Percentiles rank a stretch among this genome's conserved stretches.
These are phyloP conservation scores for Blera fallax DNA, from an alignment of 2,888 invertebrate species.

Conservation along the genomic window DNA sequence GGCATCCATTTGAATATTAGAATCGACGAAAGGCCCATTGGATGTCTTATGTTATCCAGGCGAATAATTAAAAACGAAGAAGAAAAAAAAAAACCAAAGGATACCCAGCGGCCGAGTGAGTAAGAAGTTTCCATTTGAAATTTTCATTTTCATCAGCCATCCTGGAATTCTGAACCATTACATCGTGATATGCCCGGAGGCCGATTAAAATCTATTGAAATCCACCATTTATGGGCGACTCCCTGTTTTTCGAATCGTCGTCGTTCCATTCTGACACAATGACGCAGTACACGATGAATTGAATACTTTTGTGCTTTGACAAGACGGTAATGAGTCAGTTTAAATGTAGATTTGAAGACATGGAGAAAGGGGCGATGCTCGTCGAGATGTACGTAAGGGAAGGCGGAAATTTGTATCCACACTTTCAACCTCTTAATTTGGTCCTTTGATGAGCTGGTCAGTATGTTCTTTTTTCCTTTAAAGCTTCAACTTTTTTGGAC, in stretches of 20 bases:
- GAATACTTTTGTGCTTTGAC: slow-evolving; percentile 45
- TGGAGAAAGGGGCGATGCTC: too few relatives aligned
- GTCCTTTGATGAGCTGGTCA: too few relatives aligned
- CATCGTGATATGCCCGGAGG: slow-evolving; percentile 47
- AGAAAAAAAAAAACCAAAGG: slow-evolving; percentile 10
- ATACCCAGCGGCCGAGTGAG: slow-evolving; percentile 32
- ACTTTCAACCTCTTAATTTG: too few relatives aligned
- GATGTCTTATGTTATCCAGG: slow-evolving; percentile 16
- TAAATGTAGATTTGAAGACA: neutral
- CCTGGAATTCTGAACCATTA: slow-evolving; percentile 42
- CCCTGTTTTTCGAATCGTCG: neutral
- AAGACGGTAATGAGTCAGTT: slow-evolving; percentile 31
- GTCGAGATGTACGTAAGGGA: too few relatives aligned
- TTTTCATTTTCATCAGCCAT: slow-evolving; percentile 56
- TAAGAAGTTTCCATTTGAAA: slow-evolving; percentile 29
- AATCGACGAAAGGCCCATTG: slow-evolving; percentile 29
- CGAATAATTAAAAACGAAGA: slow-evolving; percentile 56
- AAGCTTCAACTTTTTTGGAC: too few relatives aligned
- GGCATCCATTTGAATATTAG: neutral
- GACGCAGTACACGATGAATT: slow-evolving; percentile 62
- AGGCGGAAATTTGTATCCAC: too few relatives aligned
- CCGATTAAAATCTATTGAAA: slow-evolving; percentile 68
- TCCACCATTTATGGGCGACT: slow-evolving; percentile 32
- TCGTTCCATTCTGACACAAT: slow-evolving; percentile 19
- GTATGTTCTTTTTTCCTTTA: too few relatives aligned